A percentile compares a stretch with the other conserved stretches of the same genome.
Conservation (phyloP, 2,797 vertebrate species). For the Xiphorhynchus erythropygius region DNA sequence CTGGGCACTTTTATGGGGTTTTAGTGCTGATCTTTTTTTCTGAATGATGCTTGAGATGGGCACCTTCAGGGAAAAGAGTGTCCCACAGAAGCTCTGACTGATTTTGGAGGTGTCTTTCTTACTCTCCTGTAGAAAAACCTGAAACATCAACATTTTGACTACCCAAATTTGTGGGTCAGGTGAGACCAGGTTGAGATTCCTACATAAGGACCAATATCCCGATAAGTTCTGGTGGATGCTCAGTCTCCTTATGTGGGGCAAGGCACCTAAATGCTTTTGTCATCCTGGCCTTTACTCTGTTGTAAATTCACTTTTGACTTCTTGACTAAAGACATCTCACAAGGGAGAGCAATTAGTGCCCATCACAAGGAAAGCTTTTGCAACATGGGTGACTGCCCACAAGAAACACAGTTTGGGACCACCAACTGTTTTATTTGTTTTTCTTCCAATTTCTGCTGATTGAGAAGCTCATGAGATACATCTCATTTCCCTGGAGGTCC, state of each 20-base stretch:
- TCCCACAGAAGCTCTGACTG: background rate
- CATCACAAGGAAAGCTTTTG: slow-evolving; percentile 20
- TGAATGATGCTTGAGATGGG: background rate
- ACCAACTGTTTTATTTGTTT: slow-evolving; percentile 56
- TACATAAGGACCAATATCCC: rapidly evolving
- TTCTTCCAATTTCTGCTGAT: slow-evolving; percentile 51
- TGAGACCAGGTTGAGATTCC: rapidly evolving
- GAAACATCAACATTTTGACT: background rate
- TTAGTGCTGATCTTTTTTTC: background rate
- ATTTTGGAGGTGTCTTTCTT: background rate
- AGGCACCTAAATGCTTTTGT: background rate
- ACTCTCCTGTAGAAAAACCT: background rate
- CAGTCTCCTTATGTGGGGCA: background rate
- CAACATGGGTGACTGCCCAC: slow-evolving; percentile 34
- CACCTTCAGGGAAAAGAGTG: background rate
- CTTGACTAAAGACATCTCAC: background rate
- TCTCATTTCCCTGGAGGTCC: slow-evolving; percentile 3
- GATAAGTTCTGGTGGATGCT: background rate
- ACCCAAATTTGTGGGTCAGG: rapidly evolving
- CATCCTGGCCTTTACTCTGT: background rate
- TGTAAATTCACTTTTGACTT: background rate
- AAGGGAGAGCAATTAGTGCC: slow-evolving; percentile 19
- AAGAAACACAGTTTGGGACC: slow-evolving; percentile 22
- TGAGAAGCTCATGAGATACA: slow-evolving; percentile 37
- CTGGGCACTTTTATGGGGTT: background rate